Evolutionary conservation across 2,113 vertebrate genomes (phyloP).

Genomic region (Xiphophorus maculatus): DNA sequence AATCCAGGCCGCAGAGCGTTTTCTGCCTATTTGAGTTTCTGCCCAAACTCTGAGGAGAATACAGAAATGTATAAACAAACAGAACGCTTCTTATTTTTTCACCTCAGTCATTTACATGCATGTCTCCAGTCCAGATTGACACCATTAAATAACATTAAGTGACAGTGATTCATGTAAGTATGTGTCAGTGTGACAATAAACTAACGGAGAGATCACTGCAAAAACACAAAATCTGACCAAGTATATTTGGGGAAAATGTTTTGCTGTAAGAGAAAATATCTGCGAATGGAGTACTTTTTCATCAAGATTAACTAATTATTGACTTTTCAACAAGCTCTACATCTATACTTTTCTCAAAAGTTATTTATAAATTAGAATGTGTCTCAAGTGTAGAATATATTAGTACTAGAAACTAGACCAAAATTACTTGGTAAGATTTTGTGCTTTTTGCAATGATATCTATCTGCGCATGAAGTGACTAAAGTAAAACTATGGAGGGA

Average conservation of each 20-base stretch:
- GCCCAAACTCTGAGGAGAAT: not conserved
- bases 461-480: not conserved
- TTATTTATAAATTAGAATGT: too few relatives aligned
- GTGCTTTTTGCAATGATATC: too few relatives aligned
- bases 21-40: not conserved
- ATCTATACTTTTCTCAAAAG: too few relatives aligned
- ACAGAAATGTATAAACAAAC: constrained; percentile 1
- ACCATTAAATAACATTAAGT: constrained; percentile 16
- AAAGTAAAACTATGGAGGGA: not conserved
- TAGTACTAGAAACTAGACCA: too few relatives aligned
- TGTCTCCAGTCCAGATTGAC: not conserved
- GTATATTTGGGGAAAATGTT: too few relatives aligned
- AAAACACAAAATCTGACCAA: too few relatives aligned
- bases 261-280: too few relatives aligned
- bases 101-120: constrained; percentile 9
- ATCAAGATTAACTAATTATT: too few relatives aligned
- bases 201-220: not conserved
- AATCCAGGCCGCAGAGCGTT: not conserved
- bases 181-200: not conserved
- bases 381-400: too few relatives aligned
- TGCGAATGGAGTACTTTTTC: too few relatives aligned
- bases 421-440: too few relatives aligned
- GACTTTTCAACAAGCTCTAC: too few relatives aligned
- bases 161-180: constrained; percentile 2
- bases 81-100: constrained; percentile 8